Conservation (phyloP, 2,113 vertebrate genomes). For the Psilopsiagon aymara region DNA sequence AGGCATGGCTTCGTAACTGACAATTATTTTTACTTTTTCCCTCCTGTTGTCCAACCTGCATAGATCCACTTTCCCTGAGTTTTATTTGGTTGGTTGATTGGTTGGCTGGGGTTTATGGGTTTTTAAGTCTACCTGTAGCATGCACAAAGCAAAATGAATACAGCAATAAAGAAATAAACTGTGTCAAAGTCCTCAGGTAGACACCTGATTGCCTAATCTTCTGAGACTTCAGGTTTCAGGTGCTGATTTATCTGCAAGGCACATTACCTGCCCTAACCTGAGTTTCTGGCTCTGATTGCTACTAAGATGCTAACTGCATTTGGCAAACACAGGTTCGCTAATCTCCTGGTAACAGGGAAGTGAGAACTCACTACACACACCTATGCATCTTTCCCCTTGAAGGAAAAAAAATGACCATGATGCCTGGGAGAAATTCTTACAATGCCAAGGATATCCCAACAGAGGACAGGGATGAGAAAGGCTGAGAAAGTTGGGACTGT, state of each 20-base stretch:
- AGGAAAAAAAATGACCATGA: neutral
- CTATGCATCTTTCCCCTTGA: neutral
- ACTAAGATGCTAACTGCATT: neutral
- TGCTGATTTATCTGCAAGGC: neutral
- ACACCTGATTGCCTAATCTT: neutral
- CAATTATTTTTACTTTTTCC: neutral
- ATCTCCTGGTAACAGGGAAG: neutral
- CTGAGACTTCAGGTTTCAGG: neutral
- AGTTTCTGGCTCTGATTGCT: slow-evolving; percentile 19
- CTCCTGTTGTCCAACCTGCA: neutral
- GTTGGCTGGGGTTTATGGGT: neutral
- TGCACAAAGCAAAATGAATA: neutral
- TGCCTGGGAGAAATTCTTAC: neutral
- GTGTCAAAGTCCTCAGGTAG: neutral
- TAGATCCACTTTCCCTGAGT: accelerated
- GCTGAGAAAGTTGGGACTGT: neutral
- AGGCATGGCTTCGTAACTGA: neutral
- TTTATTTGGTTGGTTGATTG: neutral
- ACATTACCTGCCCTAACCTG: neutral
- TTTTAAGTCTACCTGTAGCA: neutral
- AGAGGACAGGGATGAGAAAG: neutral
- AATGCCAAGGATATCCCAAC: neutral
- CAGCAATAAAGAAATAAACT: neutral
- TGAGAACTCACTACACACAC: neutral
- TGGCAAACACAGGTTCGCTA: accelerated